phyloP scores from a whole-genome alignment of 2,113 vertebrate species.

The Crotalus horridus region DNA sequence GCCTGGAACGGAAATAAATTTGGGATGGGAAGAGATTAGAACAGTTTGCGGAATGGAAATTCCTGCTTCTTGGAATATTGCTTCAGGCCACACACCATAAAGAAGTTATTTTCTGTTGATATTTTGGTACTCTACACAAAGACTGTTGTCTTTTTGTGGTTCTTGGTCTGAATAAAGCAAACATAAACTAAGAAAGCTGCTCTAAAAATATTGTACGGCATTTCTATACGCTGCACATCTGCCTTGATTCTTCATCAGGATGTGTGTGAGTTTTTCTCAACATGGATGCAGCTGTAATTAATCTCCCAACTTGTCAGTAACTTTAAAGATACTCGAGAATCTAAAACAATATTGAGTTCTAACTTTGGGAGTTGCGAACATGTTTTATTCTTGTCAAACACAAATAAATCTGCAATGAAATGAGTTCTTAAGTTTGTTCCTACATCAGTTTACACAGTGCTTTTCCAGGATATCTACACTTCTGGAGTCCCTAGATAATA shows the following conservation, averaged over 20 bases:
- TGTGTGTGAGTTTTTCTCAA: neutral
- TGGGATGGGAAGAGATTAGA: neutral
- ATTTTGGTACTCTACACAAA: neutral
- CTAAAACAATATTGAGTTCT: neutral
- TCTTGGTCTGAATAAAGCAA: neutral
- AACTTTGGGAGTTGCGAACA: neutral
- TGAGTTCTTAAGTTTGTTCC: neutral
- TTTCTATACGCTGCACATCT: neutral
- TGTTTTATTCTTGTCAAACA: neutral
- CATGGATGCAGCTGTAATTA: neutral
- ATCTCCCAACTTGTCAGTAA: neutral
- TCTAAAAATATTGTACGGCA: neutral
- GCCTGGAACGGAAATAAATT: neutral
- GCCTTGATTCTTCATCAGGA: neutral
- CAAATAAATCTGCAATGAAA: neutral
- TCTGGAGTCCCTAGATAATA: neutral
- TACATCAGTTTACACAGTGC: neutral
- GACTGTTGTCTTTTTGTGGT: neutral
- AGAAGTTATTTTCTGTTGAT: neutral
- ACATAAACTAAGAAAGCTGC: neutral
- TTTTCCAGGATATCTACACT: neutral
- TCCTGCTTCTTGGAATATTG: neutral
- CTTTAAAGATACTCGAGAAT: neutral
- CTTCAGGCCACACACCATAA: too few relatives aligned
- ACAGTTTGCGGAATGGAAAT: neutral